A percentile compares a stretch with the other conserved stretches of the same genome.
Conservation (phyloP, 2,888 invertebrate genomes). For the Plagodis pulveraria region DNA sequence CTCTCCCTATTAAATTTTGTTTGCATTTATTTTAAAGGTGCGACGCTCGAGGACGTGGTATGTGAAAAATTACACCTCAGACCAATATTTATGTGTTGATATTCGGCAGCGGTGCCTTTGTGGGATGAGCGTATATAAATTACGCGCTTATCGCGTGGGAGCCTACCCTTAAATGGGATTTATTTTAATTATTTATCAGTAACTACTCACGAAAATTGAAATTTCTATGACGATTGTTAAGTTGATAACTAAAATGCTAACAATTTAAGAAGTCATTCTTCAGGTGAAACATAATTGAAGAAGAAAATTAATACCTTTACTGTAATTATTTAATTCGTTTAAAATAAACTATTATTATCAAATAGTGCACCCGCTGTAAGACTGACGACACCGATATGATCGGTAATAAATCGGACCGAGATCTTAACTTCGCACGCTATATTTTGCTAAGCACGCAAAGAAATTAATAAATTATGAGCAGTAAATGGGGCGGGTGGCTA, state of each 20-base stretch:
- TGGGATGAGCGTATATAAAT: conserved; percentile 83
- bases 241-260: too few relatives aligned
- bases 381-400: conserved; percentile 38
- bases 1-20: conserved; percentile 86
- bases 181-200: conserved; percentile 82
- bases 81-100: conserved; percentile 85
- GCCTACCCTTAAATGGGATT: conserved; percentile 82
- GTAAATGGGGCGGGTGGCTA: conserved; percentile 59
- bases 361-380: conserved; percentile 25
- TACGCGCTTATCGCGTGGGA: conserved; percentile 85
- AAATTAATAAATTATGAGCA: conserved; percentile 69
- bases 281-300: too few relatives aligned
- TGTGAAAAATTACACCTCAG: conserved; percentile 85
- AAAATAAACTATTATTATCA: conserved; percentile 1
- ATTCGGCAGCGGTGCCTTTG: conserved; percentile 85
- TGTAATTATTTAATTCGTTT: conserved; percentile 9
- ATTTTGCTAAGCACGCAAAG: conserved; percentile 49
- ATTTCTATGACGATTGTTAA: conserved; percentile 19
- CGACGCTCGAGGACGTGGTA: conserved; percentile 83
- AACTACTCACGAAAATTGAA: conserved; percentile 53
- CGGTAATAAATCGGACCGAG: conserved; percentile 42
- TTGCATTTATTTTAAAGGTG: conserved; percentile 86
- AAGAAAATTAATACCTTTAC: neutral
- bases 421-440: conserved; percentile 42
- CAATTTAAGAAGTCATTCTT: too few relatives aligned